Base-by-base conservation (phyloP, 2,888 invertebrate species). In the Drosophila tripunctata region DNA sequence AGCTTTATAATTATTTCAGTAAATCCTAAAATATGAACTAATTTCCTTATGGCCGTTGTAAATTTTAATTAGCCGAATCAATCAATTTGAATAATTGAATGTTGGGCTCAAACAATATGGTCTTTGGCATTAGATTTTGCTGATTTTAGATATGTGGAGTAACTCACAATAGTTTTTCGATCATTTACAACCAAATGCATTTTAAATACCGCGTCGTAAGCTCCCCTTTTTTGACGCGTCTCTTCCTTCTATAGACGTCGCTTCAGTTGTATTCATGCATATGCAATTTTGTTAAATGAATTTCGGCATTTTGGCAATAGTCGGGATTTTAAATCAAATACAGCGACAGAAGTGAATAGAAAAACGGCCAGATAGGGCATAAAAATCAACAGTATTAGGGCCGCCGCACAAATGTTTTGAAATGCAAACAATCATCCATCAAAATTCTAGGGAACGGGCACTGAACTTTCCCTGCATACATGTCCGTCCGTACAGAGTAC, bases 371-470 rank as follows among this genome's bases (percentile, higher is more conserved):
- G 33, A 52, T 31, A 19, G 24, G 33, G 22, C 14, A 22, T 35
- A 22, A 27, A 50, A 50, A 36, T 24, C 48, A 36, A 50, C 22
- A 24, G 48, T 48, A 48, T 79, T 67, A 62, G 68, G 43, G 44
- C 36, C 33, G 48, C 17, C 61, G 61, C 61, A 57, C 51, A 79
- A 81, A 84, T 87, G 82, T 73, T 79, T 78, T 36, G 51, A 60
- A 69, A 56, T 70, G 76, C 88, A 85, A 87, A 80, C 87, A 76
- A 83, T 86, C 87, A 81, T 81, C 80, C 77, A 81, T 88, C 81
- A 88, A 68, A 79, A 87, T 87, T 77, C 51, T 61, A 54, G 57
- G 50, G 41, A 67, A 86, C 52, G 31, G 17, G 27, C 30, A 24
- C 33, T 70, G 61, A 66, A 74, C 66, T 68, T 63, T 55, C 45